Evolutionary conservation across 1,140 invertebrate species (phyloP), one percentile per base, ranked within the genome.

Genomic region (Drosophila pallidifrons): DNA sequence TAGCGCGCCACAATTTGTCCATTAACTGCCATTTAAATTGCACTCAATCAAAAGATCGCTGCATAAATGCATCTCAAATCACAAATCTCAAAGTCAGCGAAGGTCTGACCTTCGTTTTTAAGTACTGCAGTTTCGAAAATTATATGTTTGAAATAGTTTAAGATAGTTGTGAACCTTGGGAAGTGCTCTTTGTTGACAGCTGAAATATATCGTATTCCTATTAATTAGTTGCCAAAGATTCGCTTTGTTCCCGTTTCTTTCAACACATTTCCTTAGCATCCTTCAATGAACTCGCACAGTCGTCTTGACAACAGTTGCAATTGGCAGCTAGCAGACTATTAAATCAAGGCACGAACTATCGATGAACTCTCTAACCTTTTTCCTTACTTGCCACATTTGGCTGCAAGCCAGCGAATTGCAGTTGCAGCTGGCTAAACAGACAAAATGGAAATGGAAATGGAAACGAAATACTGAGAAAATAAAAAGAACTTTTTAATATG

Each of bases 291-390:
- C 6, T 11, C 28, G 43, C 59, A 51, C 57, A 68, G 7, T n/a
- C 61, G 65, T 60, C 60, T 64, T 69, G 41, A 41, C 41, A 71
- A 65, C 82, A 85, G 75, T 77, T 83, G 77, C 74, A 81, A 57
- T 90, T 88, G 85, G 69, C 85, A 88, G 71, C 72, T 32, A 35
- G 60, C 61, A 89, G 85, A 90, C 85, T 75, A 85, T 89, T 88
- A 88, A 88, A 88, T 88, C 85, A 88, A 85, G 68, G 85, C 83
- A 88, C 83, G 83, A 88, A 88, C 83, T 83, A 88, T 88, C 81
- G 77, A 87, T 83, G 77, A 79, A 88, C 79, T 79, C 75, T 79
- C 67, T 28, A 54, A 32, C 51, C 28, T 54, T 11, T 20, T 57
- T 69, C 63, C 13, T 35, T 54, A 75, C 69, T 69, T 70, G 63